Conservation (phyloP, 2,797 vertebrate genomes). For the Atherinosoma microstoma region DNA sequence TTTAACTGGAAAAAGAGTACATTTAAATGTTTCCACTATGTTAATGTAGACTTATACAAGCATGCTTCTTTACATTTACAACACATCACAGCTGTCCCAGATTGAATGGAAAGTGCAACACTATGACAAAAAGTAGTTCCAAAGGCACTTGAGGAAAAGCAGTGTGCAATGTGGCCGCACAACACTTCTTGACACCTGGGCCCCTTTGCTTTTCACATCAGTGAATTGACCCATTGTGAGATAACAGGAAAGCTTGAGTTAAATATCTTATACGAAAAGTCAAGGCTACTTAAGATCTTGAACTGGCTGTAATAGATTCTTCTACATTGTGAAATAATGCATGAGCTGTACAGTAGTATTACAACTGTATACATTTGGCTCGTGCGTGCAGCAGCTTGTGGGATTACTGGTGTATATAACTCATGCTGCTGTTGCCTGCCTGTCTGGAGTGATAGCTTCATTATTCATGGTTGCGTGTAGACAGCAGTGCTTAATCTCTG, state of each 20-base stretch:
- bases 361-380: constrained; percentile 59
- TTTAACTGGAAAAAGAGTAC: not conserved
- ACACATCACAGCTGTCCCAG: not conserved
- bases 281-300: constrained; percentile 10
- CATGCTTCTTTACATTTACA: not conserved
- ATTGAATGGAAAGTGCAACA: constrained; percentile 1
- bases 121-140: constrained; percentile 10
- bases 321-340: constrained; percentile 62
- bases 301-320: constrained; percentile 31
- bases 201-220: constrained; percentile 5
- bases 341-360: constrained; percentile 49
- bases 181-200: constrained; percentile 18
- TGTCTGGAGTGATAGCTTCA: constrained; percentile 82
- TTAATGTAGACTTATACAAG: not conserved
- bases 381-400: constrained; percentile 63
- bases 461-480: constrained; percentile 87
- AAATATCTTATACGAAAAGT: not conserved
- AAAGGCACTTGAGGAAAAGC: constrained; percentile 13
- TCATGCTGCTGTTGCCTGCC: constrained; percentile 75
- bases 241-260: constrained; percentile 16
- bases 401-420: constrained; percentile 71
- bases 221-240: constrained; percentile 23
- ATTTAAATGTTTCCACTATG: not conserved
- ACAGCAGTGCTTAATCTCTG: constrained; percentile 83
- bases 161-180: constrained; percentile 1